Evolutionary conservation across 2,113 vertebrate species (phyloP), one percentile per base, ranked within the genome.

Genomic region (Oryzias javanicus): DNA sequence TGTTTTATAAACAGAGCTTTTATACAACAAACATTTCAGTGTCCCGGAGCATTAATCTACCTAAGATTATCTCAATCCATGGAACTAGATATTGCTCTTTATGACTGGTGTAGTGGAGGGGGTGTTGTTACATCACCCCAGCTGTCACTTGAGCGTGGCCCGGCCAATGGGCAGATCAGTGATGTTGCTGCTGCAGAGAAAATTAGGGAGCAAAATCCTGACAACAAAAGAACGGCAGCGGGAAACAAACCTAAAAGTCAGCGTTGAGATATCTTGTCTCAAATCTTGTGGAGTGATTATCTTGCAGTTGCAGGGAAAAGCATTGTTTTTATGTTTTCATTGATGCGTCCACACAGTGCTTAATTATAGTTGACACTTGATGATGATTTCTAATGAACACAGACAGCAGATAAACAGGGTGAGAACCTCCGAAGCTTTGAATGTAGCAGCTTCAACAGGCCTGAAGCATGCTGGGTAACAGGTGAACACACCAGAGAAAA

Each of bases 71-170:
- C 86, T 88, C 80, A 90, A 87, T 89, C 85, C 88, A 78, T 73
- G 65, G 89, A 87, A 84, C 71, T 79, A 83, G 86, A 91, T 92
- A 88, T 89, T 90, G 85, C 88, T 91, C 85, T 90, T 91, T 90
- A 91, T 86, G 83, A 88, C 85, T 85, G 81, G 72, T 82, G 71
- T 72, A 40, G 79, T 66, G 72, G 82, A 60, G 78, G 79, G 84
- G 77, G 67, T 59, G 70, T 78, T 76, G 66, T 90, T 91, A 84
- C 90, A 86, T 91, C 90, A 90, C 76, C 70, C 82, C 83, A 90
- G 87, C 87, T 92, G 89, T 88, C 84, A 70, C 77, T 83, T 61
- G 68, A 63, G 77, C 80, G 74, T 81, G 86, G 14, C 70, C 61
- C 76, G 40, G 72, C 81, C 86, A 86, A 80, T 78, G 58, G 82